These are phyloP conservation scores for Apis florea DNA, from an alignment of 1,140 invertebrate species.

Conservation along the genomic window DNA sequence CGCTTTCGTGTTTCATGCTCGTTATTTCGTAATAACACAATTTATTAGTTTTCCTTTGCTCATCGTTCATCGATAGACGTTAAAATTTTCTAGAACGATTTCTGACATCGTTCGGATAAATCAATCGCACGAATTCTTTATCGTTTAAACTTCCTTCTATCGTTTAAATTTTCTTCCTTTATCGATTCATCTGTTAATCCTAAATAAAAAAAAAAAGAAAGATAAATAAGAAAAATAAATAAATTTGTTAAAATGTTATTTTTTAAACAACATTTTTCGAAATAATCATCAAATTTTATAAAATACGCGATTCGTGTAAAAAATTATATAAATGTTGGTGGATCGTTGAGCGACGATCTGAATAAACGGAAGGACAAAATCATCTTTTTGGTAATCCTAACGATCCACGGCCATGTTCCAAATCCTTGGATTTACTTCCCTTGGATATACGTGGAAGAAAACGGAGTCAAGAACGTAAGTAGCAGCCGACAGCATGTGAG, in stretches of 20 bases:
- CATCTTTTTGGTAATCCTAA: slow-evolving; percentile 48
- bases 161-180: not conserved
- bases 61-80: not conserved
- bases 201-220: not conserved
- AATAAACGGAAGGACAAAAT: slow-evolving; percentile 51
- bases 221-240: not conserved
- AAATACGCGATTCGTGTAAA: too few relatives aligned
- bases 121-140: not conserved
- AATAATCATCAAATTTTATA: not conserved
- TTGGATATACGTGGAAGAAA: slow-evolving; percentile 44
- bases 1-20: slow-evolving; percentile 15
- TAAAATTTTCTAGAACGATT: not conserved
- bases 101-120: not conserved
- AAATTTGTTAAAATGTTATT: too few relatives aligned
- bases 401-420: slow-evolving; percentile 62
- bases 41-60: not conserved
- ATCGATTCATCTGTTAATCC: not conserved
- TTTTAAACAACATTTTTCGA: not conserved
- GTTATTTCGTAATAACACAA: slow-evolving; percentile 15
- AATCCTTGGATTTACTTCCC: slow-evolving; percentile 62
- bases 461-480: slow-evolving; percentile 66
- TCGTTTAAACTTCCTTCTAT: not conserved
- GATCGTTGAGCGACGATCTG: not conserved
- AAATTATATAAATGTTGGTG: not conserved
- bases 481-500: not conserved